A percentile compares a stretch with the other conserved stretches of the same genome.
phyloP scores from a whole-genome alignment of 2,888 invertebrate species.

The Nephrotoma flavescens region DNA sequence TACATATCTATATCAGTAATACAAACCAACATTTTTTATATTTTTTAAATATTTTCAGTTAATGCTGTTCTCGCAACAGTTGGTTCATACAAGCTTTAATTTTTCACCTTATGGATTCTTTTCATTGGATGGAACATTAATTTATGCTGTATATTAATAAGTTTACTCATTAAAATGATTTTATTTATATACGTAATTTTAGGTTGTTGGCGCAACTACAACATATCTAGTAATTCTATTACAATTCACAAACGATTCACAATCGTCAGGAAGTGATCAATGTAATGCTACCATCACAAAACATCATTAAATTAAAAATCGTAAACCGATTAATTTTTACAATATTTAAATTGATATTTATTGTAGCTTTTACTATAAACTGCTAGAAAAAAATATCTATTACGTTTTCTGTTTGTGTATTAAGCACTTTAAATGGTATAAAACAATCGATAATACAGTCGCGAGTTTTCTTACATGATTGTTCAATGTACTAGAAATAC shows the following conservation, averaged over 20 bases:
- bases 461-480: neutral
- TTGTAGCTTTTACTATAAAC: neutral
- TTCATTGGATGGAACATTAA: neutral
- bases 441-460: constrained; percentile 1
- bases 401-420: neutral
- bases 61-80: neutral
- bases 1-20: neutral
- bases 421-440: neutral
- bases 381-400: neutral
- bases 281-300: neutral
- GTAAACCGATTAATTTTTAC: neutral
- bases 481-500: neutral
- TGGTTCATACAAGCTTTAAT: neutral
- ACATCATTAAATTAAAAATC: no score
- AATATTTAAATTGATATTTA: neutral
- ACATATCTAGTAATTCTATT: constrained; percentile 3
- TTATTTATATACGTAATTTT: neutral
- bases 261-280: neutral
- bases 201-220: constrained; percentile 3
- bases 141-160: neutral
- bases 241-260: neutral
- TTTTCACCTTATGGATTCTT: constrained; percentile 3
- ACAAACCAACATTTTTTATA: no score
- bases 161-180: neutral
- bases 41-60: neutral